Evolutionary conservation across 2,888 invertebrate genomes (phyloP).

Genomic region (Gymnocheta viridis): DNA sequence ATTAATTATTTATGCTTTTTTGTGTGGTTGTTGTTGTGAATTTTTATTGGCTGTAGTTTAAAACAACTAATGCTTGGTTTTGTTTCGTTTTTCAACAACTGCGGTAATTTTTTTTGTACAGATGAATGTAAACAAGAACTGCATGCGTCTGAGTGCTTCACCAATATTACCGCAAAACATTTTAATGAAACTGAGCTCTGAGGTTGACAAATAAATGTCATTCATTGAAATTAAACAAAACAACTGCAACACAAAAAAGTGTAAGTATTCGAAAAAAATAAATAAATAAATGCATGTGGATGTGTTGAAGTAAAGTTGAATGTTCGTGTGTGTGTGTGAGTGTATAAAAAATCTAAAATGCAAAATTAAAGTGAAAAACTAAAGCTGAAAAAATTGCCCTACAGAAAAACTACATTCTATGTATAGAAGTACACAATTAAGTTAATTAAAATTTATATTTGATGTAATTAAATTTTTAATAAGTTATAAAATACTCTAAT

Average conservation of each 20-base stretch:
- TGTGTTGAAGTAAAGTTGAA: background rate
- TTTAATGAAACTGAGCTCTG: conserved; percentile 34
- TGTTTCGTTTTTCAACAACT: background rate
- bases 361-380: conserved; percentile 1
- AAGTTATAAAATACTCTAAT: conserved; percentile 45
- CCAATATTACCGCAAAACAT: background rate
- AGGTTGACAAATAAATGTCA: conserved; percentile 54
- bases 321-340: background rate
- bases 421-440: conserved; percentile 67
- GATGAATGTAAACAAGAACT: background rate
- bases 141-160: conserved; percentile 9
- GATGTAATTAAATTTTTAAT: conserved; percentile 66
- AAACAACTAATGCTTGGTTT: conserved; percentile 37
- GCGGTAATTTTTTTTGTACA: background rate
- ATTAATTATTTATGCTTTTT: conserved; percentile 6
- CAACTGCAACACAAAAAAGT: background rate
- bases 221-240: conserved; percentile 54
- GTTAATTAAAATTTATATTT: conserved; percentile 72
- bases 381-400: background rate
- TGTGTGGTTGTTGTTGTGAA: background rate
- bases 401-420: background rate
- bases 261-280: conserved; percentile 9
- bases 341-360: conserved; percentile 2
- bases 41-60: background rate
- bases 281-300: background rate